Conservation (phyloP, 2,797 vertebrate genomes). For the Nothura maculosa region DNA sequence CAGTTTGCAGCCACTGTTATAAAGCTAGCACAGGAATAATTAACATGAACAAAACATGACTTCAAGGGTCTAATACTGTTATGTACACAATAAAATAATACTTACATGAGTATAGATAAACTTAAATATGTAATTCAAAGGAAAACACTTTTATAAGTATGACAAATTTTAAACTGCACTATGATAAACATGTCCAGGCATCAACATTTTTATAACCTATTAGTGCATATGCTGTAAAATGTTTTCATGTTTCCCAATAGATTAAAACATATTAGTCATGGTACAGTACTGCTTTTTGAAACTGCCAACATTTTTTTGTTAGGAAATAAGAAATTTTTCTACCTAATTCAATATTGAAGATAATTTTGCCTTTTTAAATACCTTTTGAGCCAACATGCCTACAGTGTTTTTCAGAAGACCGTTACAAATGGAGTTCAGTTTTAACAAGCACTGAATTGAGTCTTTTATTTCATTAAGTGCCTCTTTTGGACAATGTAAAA, state of each 20-base stretch:
- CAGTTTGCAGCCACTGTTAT: constrained; percentile 22
- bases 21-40: constrained; percentile 45
- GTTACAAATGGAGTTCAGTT: constrained; percentile 23
- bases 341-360: not conserved
- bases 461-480: not conserved
- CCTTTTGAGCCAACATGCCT: not conserved
- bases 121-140: constrained; percentile 72
- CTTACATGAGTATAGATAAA: constrained; percentile 81
- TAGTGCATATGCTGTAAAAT: constrained; percentile 32
- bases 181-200: not conserved
- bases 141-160: constrained; percentile 56
- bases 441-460: constrained; percentile 7
- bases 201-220: not conserved
- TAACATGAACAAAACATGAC: constrained; percentile 55
- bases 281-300: not conserved
- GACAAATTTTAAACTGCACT: constrained; percentile 30
- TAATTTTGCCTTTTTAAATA: not conserved
- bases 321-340: not conserved
- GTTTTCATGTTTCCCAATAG: not conserved
- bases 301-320: not conserved
- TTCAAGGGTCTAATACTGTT: constrained; percentile 86
- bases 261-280: not conserved
- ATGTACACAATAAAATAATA: constrained; percentile 87
- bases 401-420: not conserved
- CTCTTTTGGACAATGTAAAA: not conserved